These are phyloP conservation scores for Alligator sinensis DNA, from an alignment of 2,113 vertebrate species.

Conservation along the genomic window DNA sequence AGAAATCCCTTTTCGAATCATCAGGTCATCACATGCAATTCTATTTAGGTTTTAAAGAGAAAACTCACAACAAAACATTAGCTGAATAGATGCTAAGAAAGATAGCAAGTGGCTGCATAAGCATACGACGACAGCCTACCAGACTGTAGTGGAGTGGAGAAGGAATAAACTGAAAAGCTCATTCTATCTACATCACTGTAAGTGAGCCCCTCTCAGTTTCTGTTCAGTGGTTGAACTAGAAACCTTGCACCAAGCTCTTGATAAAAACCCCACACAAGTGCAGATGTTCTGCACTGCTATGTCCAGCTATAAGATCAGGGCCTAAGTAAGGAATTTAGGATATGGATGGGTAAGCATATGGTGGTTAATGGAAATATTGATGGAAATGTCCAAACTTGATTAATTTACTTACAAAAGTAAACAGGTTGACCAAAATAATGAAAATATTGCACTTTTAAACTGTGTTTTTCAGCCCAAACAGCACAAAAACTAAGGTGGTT, in stretches of 20 bases:
- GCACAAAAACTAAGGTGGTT: background rate
- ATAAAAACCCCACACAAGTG: background rate
- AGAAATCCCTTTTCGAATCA: constrained; percentile 7
- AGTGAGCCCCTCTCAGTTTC: background rate
- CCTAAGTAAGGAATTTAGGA: background rate
- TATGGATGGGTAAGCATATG: background rate
- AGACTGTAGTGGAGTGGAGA: background rate
- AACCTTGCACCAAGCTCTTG: background rate
- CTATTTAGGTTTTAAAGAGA: constrained; percentile 44
- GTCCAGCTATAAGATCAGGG: background rate
- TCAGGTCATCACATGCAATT: background rate
- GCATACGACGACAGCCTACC: background rate
- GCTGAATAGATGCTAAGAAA: constrained; percentile 25
- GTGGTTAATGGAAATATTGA: too few species aligned
- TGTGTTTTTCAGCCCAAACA: background rate
- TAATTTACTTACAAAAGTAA: background rate
- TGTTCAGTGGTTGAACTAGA: background rate
- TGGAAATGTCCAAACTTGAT: background rate
- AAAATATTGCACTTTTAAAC: background rate
- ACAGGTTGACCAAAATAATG: background rate
- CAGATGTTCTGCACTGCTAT: accelerated
- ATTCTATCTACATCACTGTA: background rate
- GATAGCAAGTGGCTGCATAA: background rate
- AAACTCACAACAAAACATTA: background rate
- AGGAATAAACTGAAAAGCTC: background rate